Conservation (phyloP, 2,113 vertebrate genomes). For the Pangasianodon hypophthalmus region DNA sequence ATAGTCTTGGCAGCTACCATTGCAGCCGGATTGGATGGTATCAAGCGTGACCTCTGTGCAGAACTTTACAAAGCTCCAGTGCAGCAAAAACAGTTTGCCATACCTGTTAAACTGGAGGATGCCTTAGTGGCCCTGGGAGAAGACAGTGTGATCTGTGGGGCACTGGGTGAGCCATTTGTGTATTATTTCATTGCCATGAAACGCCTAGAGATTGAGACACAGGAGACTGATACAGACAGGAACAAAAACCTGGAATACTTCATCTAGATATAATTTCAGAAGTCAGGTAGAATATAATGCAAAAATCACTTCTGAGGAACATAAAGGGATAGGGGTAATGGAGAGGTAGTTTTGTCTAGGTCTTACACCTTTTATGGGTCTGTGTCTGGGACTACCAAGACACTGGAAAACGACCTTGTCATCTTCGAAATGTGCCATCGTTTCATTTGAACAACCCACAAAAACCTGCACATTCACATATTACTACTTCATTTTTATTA, state of each 20-base stretch:
- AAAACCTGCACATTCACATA: neutral
- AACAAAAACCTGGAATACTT: constrained; percentile 94
- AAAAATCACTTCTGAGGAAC: neutral
- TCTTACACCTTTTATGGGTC: neutral
- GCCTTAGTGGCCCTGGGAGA: constrained; percentile 81
- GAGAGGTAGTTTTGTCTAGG: neutral
- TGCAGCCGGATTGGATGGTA: constrained; percentile 88
- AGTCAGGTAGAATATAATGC: constrained; percentile 38
- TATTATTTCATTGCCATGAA: constrained; percentile 91
- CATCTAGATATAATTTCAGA: constrained; percentile 72
- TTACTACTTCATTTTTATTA: neutral
- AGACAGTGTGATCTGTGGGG: constrained; percentile 77
- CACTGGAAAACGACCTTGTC: neutral
- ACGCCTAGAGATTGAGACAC: constrained; percentile 88
- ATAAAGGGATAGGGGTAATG: neutral
- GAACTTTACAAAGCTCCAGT: constrained; percentile 68
- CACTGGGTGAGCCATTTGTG: constrained; percentile 86
- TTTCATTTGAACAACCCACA: neutral
- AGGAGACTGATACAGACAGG: constrained; percentile 85
- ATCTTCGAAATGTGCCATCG: neutral
- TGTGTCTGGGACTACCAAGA: neutral
- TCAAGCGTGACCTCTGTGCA: constrained; percentile 71
- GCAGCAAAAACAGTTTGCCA: constrained; percentile 65
- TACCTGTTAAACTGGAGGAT: constrained; percentile 88
- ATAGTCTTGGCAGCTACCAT: constrained; percentile 86